Conservation (phyloP, 2,888 invertebrate species). For the Lycocerus yunnanus region DNA sequence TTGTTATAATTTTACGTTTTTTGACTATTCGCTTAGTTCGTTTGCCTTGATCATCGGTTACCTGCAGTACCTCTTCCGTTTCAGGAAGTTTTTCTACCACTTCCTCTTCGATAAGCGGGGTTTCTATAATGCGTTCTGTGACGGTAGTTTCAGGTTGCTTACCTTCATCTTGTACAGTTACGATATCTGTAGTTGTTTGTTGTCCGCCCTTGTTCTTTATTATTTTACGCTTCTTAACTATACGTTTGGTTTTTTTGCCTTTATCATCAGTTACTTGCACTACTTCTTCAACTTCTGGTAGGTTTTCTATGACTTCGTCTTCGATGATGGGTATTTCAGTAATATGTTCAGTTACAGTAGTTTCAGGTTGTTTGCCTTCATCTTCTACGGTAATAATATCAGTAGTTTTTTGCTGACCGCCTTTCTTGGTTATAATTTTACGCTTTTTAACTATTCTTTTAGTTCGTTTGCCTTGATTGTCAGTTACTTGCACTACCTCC, state of each 20-base stretch:
- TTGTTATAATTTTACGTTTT: slow-evolving; percentile 54
- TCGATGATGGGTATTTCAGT: no score
- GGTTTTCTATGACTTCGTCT: slow-evolving; percentile 43
- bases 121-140: slow-evolving; percentile 37
- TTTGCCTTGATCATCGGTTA: background rate
- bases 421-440: slow-evolving; percentile 40
- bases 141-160: slow-evolving; percentile 41
- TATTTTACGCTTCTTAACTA: slow-evolving; percentile 46
- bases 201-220: slow-evolving; percentile 42
- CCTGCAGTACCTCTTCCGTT: background rate
- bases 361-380: slow-evolving; percentile 34
- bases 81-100: background rate
- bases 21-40: slow-evolving; percentile 37
- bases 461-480: slow-evolving; percentile 28
- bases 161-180: slow-evolving; percentile 43
- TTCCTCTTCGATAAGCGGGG: slow-evolving; percentile 15
- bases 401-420: slow-evolving; percentile 46
- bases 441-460: slow-evolving; percentile 44
- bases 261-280: slow-evolving; percentile 37
- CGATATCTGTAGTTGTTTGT: slow-evolving; percentile 48
- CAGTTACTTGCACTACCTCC: slow-evolving; percentile 26
- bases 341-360: no score
- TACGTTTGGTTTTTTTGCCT: slow-evolving; percentile 39
- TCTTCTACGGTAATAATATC: slow-evolving; percentile 51
- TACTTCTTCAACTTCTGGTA: slow-evolving; percentile 41